These are phyloP conservation scores for Eristalis pertinax DNA, from an alignment of 2,888 invertebrate genomes.

Conservation along the genomic window DNA sequence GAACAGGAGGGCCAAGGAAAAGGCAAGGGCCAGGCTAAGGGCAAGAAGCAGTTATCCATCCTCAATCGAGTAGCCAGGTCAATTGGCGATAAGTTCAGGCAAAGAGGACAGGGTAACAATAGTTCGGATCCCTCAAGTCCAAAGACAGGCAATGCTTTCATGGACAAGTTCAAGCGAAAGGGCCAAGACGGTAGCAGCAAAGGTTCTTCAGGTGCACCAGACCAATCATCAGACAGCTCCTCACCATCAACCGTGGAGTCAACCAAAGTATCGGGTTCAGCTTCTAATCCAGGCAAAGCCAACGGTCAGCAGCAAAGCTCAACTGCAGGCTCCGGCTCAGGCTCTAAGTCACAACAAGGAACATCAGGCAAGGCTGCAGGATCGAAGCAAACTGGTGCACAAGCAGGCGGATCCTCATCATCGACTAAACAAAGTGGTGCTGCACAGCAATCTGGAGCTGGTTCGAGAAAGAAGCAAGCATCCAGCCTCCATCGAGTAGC, in stretches of 20 bases:
- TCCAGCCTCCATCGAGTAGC: not conserved
- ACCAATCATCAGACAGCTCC: too few species aligned
- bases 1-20: not conserved
- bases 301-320: not conserved
- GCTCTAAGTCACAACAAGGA: not conserved
- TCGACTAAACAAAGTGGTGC: not conserved
- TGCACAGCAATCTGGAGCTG: not conserved
- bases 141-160: not conserved
- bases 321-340: not conserved
- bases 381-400: not conserved
- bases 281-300: not conserved
- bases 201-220: too few species aligned
- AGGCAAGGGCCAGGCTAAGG: conserved; percentile 13
- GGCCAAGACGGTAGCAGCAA: too few species aligned
- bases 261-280: too few species aligned
- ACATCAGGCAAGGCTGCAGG: not conserved
- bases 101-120: not conserved
- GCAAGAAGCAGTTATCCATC: not conserved
- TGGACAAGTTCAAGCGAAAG: not conserved
- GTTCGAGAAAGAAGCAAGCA: not conserved
- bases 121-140: not conserved
- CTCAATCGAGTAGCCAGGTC: too few species aligned
- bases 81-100: not conserved
- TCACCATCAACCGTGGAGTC: too few species aligned
- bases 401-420: not conserved